Percentiles rank a stretch among this genome's conserved stretches.
Evolutionary conservation across 2,797 vertebrate genomes (phyloP).

Genomic region (Anguilla pacifica): DNA sequence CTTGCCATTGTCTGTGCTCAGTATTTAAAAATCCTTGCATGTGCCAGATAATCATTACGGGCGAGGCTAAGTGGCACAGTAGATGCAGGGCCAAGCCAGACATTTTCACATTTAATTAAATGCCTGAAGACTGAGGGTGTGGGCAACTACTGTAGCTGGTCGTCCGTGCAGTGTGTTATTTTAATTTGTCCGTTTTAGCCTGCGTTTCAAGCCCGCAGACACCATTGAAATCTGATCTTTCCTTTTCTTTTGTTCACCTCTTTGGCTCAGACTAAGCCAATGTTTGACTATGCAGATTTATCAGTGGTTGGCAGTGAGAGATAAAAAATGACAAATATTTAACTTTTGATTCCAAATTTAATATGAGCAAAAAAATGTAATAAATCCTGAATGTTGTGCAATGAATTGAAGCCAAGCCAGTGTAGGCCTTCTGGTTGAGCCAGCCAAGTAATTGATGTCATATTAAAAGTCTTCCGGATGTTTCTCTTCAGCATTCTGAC

Average conservation of each 20-base stretch:
- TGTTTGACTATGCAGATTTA: not conserved
- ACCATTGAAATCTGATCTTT: not conserved
- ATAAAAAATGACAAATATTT: not conserved
- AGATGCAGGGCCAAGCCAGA: not conserved
- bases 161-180: not conserved
- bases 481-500: not conserved
- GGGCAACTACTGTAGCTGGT: not conserved
- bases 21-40: slow-evolving; percentile 16
- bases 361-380: not conserved
- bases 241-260: not conserved
- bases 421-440: not conserved
- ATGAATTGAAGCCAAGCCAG: not conserved
- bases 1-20: slow-evolving; percentile 15
- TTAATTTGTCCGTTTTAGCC: not conserved
- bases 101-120: not conserved
- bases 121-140: not conserved
- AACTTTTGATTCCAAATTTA: not conserved
- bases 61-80: slow-evolving; percentile 8
- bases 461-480: not conserved
- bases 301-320: no score
- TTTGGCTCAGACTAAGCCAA: not conserved
- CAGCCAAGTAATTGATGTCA: not conserved
- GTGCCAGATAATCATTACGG: slow-evolving; percentile 2
- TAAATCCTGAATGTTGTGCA: not conserved
- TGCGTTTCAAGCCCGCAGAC: not conserved